These are phyloP conservation scores for Cecropterus lyciades DNA, from an alignment of 1,140 invertebrate species.

Conservation along the genomic window DNA sequence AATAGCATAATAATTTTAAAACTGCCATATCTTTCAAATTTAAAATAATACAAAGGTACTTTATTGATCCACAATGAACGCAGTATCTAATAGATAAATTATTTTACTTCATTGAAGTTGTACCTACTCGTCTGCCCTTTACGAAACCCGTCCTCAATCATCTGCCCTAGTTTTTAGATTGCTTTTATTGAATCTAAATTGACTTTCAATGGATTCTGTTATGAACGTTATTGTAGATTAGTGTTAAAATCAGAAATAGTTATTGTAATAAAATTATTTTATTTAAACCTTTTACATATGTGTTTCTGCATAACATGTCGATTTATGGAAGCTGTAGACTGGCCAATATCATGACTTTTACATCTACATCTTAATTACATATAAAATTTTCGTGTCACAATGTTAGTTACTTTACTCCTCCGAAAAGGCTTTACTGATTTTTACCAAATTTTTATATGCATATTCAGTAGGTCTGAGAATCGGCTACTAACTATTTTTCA, in stretches of 20 bases:
- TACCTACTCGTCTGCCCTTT: slow-evolving; percentile 35
- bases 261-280: slow-evolving; percentile 27
- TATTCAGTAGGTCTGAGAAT: too few relatives aligned
- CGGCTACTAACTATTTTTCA: too few relatives aligned
- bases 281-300: slow-evolving; percentile 17
- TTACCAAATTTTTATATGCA: too few relatives aligned
- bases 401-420: too few relatives aligned
- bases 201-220: slow-evolving; percentile 58
- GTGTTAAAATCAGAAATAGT: slow-evolving; percentile 43
- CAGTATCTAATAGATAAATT: slow-evolving; percentile 8
- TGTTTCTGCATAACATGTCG: background rate
- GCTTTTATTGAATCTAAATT: slow-evolving; percentile 72
- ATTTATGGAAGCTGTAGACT: background rate
- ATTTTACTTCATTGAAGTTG: slow-evolving; percentile 24
- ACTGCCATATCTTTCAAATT: too few relatives aligned
- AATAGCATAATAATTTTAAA: too few relatives aligned
- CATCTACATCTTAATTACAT: too few relatives aligned
- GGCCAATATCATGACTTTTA: too few relatives aligned
- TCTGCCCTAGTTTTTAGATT: slow-evolving; percentile 72
- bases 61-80: background rate
- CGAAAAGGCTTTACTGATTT: too few relatives aligned
- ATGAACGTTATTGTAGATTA: slow-evolving; percentile 42
- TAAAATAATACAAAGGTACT: too few relatives aligned
- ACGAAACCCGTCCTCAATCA: slow-evolving; percentile 57
- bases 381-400: too few relatives aligned